These are phyloP conservation scores for Trachelus iudaicus DNA, from an alignment of 2,888 invertebrate species.

Conservation along the genomic window DNA sequence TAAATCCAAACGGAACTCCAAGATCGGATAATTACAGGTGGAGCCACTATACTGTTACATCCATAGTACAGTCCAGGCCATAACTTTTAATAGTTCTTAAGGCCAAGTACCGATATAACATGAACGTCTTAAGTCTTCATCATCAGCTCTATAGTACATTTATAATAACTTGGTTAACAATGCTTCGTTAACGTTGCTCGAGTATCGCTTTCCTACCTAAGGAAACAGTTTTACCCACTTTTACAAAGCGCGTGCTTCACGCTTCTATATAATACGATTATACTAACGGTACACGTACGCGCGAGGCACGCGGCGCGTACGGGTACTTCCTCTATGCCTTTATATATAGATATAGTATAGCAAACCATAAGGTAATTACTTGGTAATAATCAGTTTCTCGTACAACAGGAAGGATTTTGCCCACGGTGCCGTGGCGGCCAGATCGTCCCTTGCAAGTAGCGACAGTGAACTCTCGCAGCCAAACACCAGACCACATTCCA, in stretches of 20 bases:
- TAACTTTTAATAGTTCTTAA: not conserved
- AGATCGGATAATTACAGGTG: conserved; percentile 76
- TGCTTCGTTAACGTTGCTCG: not conserved
- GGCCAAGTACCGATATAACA: not conserved
- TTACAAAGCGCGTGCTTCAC: not conserved
- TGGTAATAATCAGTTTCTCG: not conserved
- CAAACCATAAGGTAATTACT: not conserved
- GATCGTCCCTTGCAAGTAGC: conserved; percentile 68
- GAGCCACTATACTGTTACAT: not conserved
- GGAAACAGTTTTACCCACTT: not conserved
- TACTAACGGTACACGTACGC: not conserved
- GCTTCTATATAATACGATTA: not conserved
- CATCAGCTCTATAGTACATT: not conserved
- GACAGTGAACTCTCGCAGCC: conserved; percentile 69
- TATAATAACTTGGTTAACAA: not conserved
- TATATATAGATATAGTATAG: not conserved
- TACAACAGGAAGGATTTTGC: conserved; percentile 72
- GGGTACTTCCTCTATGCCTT: not conserved
- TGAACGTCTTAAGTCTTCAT: not conserved
- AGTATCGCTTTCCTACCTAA: not conserved
- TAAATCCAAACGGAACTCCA: conserved; percentile 48
- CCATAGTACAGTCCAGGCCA: not conserved
- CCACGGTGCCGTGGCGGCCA: conserved; percentile 69
- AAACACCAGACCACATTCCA: conserved; percentile 60
- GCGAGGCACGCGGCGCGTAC: not conserved